These are phyloP conservation scores for Harmothoe impar DNA, from an alignment of 2,888 invertebrate species.

Conservation along the genomic window DNA sequence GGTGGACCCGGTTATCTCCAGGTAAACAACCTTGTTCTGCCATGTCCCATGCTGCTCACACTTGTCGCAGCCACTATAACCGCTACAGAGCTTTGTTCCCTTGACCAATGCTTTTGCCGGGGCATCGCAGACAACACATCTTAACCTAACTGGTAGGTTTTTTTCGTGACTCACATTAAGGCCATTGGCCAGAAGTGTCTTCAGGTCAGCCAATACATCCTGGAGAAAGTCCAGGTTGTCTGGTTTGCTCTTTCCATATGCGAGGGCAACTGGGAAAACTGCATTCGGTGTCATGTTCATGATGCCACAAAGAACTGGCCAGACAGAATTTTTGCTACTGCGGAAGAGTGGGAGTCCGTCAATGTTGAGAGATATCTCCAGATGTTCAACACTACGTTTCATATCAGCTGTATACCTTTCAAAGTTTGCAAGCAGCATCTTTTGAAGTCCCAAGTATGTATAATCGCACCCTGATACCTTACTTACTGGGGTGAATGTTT, in stretches of 20 bases:
- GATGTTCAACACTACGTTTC: background rate
- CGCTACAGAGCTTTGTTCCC: conserved; percentile 64
- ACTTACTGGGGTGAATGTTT: background rate
- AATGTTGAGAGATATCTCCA: conserved; percentile 54
- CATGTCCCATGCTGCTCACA: conserved; percentile 65
- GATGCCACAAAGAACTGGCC: conserved; percentile 40
- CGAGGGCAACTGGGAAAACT: conserved; percentile 48
- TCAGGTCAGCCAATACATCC: conserved; percentile 9
- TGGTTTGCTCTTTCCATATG: conserved; percentile 55
- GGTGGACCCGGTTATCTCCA: background rate
- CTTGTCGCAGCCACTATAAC: conserved; percentile 68
- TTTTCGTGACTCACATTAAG: background rate
- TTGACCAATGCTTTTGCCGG: conserved; percentile 68
- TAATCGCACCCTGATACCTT: conserved; percentile 26
- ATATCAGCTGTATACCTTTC: background rate
- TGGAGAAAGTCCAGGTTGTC: conserved; percentile 33
- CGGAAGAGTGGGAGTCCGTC: conserved; percentile 60
- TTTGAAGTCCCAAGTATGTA: background rate
- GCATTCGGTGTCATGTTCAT: conserved; percentile 3
- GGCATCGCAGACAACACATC: conserved; percentile 68
- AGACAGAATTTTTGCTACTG: conserved; percentile 6
- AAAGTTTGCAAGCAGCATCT: background rate
- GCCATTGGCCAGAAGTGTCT: background rate
- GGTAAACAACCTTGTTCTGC: conserved; percentile 43
- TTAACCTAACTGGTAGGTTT: conserved; percentile 19